Percentiles rank a stretch among this genome's conserved stretches.
Conservation (phyloP, 1,140 invertebrate species). For the Macrostomum lignano region DNA sequence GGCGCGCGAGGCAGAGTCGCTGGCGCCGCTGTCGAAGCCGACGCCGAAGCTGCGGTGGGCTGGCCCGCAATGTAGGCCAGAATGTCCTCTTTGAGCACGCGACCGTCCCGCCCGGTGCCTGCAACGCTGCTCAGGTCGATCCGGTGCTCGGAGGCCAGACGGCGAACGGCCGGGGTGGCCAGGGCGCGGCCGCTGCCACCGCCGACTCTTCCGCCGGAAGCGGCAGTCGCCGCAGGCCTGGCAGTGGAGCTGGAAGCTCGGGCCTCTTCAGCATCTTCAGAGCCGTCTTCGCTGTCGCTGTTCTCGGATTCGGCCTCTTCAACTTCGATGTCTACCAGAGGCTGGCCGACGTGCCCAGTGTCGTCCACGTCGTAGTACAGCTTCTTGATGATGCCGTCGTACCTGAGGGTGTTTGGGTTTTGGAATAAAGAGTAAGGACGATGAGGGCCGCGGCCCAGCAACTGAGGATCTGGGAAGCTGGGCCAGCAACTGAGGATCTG, state of each 20-base stretch:
- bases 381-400: constrained; percentile 56
- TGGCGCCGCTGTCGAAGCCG: too few relatives aligned
- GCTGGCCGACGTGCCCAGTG: constrained; percentile 55
- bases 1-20: too few relatives aligned
- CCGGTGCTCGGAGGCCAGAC: constrained; percentile 62
- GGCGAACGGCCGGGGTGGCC: constrained; percentile 68
- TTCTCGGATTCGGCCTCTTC: constrained; percentile 11
- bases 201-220: constrained; percentile 6
- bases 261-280: background rate
- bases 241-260: background rate
- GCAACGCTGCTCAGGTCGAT: constrained; percentile 44
- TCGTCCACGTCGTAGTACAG: constrained; percentile 58
- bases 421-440: too few relatives aligned
- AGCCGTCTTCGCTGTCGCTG: background rate
- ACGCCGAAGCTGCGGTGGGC: too few relatives aligned
- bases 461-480: too few relatives aligned
- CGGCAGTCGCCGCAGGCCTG: background rate
- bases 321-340: constrained; percentile 59
- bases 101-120: constrained; percentile 57
- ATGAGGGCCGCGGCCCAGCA: too few relatives aligned
- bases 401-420: too few relatives aligned
- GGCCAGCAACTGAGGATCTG: too few relatives aligned
- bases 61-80: constrained; percentile 39
- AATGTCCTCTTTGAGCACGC: constrained; percentile 82
- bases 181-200: constrained; percentile 36